Evolutionary conservation across 2,113 vertebrate species (phyloP).

Genomic region (Oncorhynchus gorbuscha): DNA sequence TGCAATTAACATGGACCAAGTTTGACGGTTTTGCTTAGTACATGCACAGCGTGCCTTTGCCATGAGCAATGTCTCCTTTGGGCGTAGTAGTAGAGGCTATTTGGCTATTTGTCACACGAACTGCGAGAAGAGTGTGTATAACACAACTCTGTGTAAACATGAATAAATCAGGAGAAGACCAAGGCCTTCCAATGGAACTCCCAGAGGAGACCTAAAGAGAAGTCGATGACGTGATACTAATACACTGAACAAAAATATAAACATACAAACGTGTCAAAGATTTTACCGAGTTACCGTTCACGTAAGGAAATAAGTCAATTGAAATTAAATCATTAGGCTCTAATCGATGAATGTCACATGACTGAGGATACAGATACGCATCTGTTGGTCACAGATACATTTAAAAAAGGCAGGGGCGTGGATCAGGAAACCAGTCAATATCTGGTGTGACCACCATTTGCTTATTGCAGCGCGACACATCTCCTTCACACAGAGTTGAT

Average conservation of each 20-base stretch:
- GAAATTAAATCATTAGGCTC: too few species aligned
- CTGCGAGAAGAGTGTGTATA: neutral
- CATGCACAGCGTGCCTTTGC: neutral
- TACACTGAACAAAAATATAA: neutral
- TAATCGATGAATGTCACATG: too few species aligned
- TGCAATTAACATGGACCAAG: neutral
- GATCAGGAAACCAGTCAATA: too few species aligned
- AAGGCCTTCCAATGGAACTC: neutral
- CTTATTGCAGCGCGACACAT: too few species aligned
- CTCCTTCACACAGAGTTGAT: too few species aligned
- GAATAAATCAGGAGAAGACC: neutral
- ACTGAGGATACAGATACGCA: too few species aligned
- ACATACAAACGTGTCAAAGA: too few species aligned
- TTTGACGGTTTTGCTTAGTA: neutral
- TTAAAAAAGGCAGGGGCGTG: too few species aligned
- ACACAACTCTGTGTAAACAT: neutral
- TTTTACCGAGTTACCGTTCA: too few species aligned
- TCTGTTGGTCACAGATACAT: too few species aligned
- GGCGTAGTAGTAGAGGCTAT: neutral
- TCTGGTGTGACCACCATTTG: too few species aligned
- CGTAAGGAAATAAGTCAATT: too few species aligned
- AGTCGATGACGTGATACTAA: neutral
- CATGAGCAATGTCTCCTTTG: neutral
- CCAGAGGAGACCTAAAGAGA: neutral
- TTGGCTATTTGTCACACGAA: neutral